Evolutionary conservation across 2,888 invertebrate genomes (phyloP), one percentile per base, ranked within the genome.

Genomic region (Syritta pipiens): DNA sequence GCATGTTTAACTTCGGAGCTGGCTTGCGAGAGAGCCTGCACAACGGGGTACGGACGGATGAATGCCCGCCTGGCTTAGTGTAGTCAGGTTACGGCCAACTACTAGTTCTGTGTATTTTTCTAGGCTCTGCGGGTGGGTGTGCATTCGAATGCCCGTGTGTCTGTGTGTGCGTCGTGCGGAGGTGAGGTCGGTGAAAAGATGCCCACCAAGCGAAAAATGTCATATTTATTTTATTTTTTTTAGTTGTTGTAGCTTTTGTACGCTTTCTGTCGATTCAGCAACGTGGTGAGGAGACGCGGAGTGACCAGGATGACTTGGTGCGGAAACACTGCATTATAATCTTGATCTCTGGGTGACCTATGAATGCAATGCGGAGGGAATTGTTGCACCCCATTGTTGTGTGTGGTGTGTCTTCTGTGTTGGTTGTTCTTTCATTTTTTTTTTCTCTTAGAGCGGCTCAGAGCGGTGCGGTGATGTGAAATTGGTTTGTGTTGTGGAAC

Each of bases 341-440:
- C 60, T 79, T 79, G 74, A 79, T 79, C 79, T 74, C 55, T 42
- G 22, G 60, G 74, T 74, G 74, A 79, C 77, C 77, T 79, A 79
- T 79, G 79, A 72, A 60, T 60, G 48, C 49, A 42, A 42, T 57
- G 53, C 9, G 32, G 28, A 40, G 57, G 53, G 53, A 32, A 69
- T 55, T 62, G 55, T 75, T 68, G 24, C 40, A 30, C 51, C n/a
- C 22, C 26, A 44, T 53, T 71, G 46, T 71, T 59, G 22, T 48
- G 32, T 35, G 17, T 40, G 20, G 59, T 51, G 30, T 63, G n/a
- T 35, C 10, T 20, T 12, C 32, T 62, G 20, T 57, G 20, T 48
- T 6, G 4, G n/a, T 26, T 22, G 44, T 26, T 17, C 51, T 40
- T 46, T 63, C 42, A 22, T 20, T 12, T 10, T 24, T 9, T 20